Evolutionary conservation across 2,113 vertebrate species (phyloP).

Genomic region (Calonectris borealis): DNA sequence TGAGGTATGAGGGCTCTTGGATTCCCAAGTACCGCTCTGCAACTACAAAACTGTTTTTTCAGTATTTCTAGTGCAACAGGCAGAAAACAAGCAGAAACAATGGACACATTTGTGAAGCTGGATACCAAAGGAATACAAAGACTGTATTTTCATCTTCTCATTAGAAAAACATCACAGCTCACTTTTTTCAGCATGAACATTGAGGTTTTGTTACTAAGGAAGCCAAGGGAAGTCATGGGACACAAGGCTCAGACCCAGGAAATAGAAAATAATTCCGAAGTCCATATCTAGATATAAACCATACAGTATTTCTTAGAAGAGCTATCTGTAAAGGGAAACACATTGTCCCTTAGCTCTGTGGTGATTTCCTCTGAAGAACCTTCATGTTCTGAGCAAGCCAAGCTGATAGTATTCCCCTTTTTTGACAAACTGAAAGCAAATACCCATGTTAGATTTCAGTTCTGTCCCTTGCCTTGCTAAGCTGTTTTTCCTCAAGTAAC

Average conservation of each 20-base stretch:
- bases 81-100: slow-evolving; percentile 11
- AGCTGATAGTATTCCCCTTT: neutral
- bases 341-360: neutral
- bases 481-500: neutral
- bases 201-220: neutral
- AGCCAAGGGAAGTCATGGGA: neutral
- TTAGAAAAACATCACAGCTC: neutral
- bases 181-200: neutral
- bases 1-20: neutral
- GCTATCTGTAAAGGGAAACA: neutral
- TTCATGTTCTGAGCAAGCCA: neutral
- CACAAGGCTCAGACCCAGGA: neutral
- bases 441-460: neutral
- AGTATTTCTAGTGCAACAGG: neutral
- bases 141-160: neutral
- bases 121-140: neutral
- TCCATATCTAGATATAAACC: neutral
- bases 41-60: neutral
- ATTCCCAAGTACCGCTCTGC: neutral
- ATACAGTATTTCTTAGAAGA: neutral
- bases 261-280: neutral
- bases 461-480: neutral
- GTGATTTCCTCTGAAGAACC: neutral
- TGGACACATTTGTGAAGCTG: neutral
- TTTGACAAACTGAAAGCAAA: neutral